Percentiles rank a stretch among this genome's conserved stretches.
Conservation (phyloP, 2,113 vertebrate genomes). For the Tenebrosternarchus preto region DNA sequence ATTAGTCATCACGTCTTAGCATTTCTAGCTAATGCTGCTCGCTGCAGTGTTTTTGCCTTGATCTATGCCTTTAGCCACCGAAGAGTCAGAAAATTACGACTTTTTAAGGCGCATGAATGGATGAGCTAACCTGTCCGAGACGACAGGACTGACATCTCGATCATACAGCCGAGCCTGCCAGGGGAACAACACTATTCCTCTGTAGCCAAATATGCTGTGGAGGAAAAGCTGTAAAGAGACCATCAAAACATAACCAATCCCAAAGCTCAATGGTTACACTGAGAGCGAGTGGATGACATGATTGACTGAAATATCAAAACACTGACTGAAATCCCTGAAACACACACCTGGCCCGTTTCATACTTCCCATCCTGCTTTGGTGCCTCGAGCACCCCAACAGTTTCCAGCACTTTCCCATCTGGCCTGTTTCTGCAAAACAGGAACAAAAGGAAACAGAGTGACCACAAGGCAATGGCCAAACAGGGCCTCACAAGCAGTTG, state of each 20-base stretch:
- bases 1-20: no score
- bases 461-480: not conserved
- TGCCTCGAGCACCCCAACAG: slow-evolving; percentile 91
- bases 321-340: not conserved
- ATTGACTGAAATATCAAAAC: not conserved
- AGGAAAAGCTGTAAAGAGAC: slow-evolving; percentile 85
- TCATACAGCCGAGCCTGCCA: slow-evolving; percentile 98
- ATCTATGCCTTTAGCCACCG: no score
- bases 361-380: slow-evolving; percentile 95
- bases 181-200: slow-evolving; percentile 94
- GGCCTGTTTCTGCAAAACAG: slow-evolving; percentile 83
- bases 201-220: slow-evolving; percentile 95
- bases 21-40: no score
- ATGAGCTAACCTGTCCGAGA: slow-evolving; percentile 84
- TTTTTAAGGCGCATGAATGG: no score
- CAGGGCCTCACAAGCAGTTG: not conserved
- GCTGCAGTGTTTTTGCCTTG: no score
- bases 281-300: not conserved
- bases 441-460: slow-evolving; percentile 36
- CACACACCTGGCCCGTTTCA: slow-evolving; percentile 89
- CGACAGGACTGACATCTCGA: slow-evolving; percentile 86
- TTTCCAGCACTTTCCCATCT: slow-evolving; percentile 92
- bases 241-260: no score
- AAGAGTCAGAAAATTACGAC: no score
- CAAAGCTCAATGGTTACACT: not conserved